Conservation (phyloP, 2,113 vertebrate genomes). For the Aegithalos caudatus region DNA sequence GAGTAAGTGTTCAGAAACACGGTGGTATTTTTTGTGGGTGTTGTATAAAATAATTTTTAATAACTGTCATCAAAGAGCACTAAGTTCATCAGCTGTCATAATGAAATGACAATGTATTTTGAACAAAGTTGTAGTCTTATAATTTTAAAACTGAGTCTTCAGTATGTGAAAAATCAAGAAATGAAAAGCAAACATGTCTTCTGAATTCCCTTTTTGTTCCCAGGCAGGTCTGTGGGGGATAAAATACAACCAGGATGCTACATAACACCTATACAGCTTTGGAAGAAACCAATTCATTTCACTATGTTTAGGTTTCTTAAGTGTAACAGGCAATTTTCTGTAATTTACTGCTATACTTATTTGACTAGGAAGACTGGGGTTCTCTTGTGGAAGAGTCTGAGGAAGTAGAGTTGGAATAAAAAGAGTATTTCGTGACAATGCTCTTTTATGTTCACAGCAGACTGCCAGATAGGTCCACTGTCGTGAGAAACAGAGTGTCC, state of each 20-base stretch:
- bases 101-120: neutral
- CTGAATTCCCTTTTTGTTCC: neutral
- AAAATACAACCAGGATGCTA: neutral
- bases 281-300: neutral
- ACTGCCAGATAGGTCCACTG: neutral
- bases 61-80: neutral
- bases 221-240: neutral
- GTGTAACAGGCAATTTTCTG: neutral
- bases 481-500: neutral
- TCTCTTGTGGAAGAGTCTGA: neutral
- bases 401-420: neutral
- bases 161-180: neutral
- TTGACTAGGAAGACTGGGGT: neutral
- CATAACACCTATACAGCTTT: neutral
- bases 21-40: neutral
- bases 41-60: neutral
- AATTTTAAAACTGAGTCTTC: neutral
- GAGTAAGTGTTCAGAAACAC: neutral
- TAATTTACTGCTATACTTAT: neutral
- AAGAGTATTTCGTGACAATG: neutral
- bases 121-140: neutral
- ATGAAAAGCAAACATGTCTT: neutral
- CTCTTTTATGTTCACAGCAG: neutral
- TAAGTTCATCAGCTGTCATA: neutral
- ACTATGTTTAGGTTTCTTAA: neutral